Evolutionary conservation across 2,113 vertebrate genomes (phyloP).

Genomic region (Megaptera novaeangliae): DNA sequence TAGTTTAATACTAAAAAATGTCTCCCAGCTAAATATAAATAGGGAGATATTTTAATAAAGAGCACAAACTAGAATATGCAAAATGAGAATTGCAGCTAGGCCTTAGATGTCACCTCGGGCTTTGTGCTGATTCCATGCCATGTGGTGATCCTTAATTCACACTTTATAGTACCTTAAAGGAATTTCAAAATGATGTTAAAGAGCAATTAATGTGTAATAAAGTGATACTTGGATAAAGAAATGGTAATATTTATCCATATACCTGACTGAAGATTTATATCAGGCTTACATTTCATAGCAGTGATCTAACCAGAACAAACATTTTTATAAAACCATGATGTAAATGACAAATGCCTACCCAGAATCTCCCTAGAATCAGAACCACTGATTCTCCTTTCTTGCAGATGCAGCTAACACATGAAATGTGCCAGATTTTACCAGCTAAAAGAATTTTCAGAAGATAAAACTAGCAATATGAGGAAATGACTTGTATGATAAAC

Average conservation of each 20-base stretch:
- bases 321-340: not conserved
- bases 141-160: not conserved
- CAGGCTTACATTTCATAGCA: not conserved
- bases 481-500: not conserved
- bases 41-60: not conserved
- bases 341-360: not conserved
- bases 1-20: not conserved
- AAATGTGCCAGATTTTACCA: not conserved
- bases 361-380: not conserved
- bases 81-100: not conserved
- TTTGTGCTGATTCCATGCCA: not conserved
- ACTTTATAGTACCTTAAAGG: not conserved
- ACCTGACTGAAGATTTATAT: not conserved
- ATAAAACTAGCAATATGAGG: not conserved
- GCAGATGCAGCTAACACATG: not conserved
- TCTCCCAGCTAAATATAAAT: not conserved
- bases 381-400: not conserved
- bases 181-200: not conserved
- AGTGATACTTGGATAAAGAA: not conserved
- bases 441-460: not conserved
- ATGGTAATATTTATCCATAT: not conserved
- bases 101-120: not conserved
- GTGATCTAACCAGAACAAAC: not conserved
- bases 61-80: not conserved
- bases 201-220: not conserved